These are phyloP conservation scores for Megalopta genalis DNA, from an alignment of 1,140 invertebrate genomes.

Conservation along the genomic window DNA sequence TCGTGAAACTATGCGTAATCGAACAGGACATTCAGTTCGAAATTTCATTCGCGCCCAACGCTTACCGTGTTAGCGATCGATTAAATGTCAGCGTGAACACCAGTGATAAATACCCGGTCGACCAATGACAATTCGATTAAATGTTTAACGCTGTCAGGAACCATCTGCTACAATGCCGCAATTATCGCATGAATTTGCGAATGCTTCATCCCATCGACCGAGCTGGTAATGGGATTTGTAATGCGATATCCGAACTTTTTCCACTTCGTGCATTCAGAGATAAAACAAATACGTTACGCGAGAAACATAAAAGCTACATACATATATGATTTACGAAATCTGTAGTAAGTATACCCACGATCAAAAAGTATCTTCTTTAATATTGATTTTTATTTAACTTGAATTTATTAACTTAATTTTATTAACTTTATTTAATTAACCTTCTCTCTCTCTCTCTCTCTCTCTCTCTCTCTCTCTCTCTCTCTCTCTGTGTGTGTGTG, in stretches of 20 bases:
- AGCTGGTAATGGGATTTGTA: slow-evolving; percentile 9
- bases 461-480: too few species aligned
- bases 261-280: background rate
- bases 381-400: too few species aligned
- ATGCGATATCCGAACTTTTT: slow-evolving; percentile 2
- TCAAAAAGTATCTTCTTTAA: too few species aligned
- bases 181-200: slow-evolving; percentile 39
- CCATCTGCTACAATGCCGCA: slow-evolving; percentile 40
- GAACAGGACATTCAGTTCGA: slow-evolving; percentile 9
- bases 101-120: slow-evolving; percentile 32
- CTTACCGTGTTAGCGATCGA: slow-evolving; percentile 43
- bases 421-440: too few species aligned
- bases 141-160: slow-evolving; percentile 42
- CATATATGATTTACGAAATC: too few species aligned
- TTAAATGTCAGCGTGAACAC: slow-evolving; percentile 46
- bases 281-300: too few species aligned
- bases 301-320: too few species aligned
- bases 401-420: too few species aligned
- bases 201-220: background rate
- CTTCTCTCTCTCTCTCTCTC: too few species aligned
- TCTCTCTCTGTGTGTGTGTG: too few species aligned
- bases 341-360: too few species aligned
- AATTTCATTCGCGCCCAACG: slow-evolving; percentile 33
- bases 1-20: slow-evolving; percentile 19
- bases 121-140: slow-evolving; percentile 53